Percentiles rank a stretch among this genome's conserved stretches.
These are phyloP conservation scores for Lagopus leucura DNA, from an alignment of 2,113 vertebrate species.

Conservation along the genomic window DNA sequence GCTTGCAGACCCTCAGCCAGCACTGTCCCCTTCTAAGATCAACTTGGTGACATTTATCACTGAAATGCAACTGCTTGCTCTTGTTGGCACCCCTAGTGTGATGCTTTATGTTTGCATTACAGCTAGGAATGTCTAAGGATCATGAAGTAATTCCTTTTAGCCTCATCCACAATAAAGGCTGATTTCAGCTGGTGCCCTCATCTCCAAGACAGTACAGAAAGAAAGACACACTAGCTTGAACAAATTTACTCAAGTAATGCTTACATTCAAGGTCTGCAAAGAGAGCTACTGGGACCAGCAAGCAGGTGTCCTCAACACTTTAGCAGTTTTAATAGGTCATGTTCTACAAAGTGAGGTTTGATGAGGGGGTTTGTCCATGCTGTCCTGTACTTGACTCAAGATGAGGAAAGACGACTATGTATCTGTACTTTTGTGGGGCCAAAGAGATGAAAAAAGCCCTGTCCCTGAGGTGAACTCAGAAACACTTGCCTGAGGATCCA, in stretches of 20 bases:
- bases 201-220: not conserved
- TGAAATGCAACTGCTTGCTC: fast-evolving
- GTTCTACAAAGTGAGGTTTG: not conserved
- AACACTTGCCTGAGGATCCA: not conserved
- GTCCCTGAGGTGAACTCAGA: fast-evolving
- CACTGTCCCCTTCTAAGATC: not conserved
- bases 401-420: not conserved
- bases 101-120: not conserved
- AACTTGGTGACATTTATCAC: not conserved
- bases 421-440: not conserved
- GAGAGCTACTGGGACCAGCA: fast-evolving
- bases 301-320: not conserved
- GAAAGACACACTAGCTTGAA: not conserved
- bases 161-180: not conserved
- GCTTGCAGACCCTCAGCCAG: not conserved
- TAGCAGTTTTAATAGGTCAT: not conserved
- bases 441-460: not conserved
- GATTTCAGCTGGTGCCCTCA: not conserved
- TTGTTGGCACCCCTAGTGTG: fast-evolving
- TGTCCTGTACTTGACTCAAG: not conserved
- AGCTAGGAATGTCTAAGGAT: not conserved
- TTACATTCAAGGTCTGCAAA: not conserved
- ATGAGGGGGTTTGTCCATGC: fast-evolving
- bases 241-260: fast-evolving
- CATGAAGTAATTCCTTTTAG: not conserved